These are phyloP conservation scores for Nymphalis polychloros DNA, from an alignment of 2,888 invertebrate genomes.

Conservation along the genomic window DNA sequence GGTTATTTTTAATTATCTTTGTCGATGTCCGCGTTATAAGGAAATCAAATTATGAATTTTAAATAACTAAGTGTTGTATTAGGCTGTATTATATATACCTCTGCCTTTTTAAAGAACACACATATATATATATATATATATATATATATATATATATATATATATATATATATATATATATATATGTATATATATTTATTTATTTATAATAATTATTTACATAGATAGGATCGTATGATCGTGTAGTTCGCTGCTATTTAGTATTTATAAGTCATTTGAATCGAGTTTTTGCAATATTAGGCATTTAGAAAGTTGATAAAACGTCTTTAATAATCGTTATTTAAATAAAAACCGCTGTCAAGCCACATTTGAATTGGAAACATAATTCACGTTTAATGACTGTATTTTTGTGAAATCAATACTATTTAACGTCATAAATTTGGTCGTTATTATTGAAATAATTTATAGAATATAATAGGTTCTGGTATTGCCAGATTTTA, in stretches of 20 bases:
- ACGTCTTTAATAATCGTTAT: constrained; percentile 41
- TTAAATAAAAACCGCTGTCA: constrained; percentile 47
- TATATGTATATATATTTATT: too few species aligned
- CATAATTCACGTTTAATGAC: constrained; percentile 40
- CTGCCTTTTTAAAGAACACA: too few species aligned
- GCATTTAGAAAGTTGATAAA: constrained; percentile 50
- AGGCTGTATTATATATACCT: not conserved
- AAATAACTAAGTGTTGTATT: too few species aligned
- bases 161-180: too few species aligned
- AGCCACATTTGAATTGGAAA: constrained; percentile 39
- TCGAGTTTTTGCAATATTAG: constrained; percentile 15
- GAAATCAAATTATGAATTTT: too few species aligned
- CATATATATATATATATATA: too few species aligned
- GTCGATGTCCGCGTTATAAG: too few species aligned
- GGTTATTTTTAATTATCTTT: too few species aligned
- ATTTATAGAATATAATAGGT: too few species aligned
- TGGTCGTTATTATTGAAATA: not conserved
- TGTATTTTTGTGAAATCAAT: constrained; percentile 33
- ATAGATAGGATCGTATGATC: not conserved
- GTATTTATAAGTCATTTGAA: constrained; percentile 2
- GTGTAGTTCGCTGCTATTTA: not conserved
- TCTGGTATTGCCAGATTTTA: not conserved
- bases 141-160: too few species aligned
- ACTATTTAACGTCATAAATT: not conserved
- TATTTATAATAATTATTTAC: too few species aligned